Evolutionary conservation across 2,113 vertebrate genomes (phyloP), one percentile per base, ranked within the genome.

Genomic region (Lophotis ruficrista): DNA sequence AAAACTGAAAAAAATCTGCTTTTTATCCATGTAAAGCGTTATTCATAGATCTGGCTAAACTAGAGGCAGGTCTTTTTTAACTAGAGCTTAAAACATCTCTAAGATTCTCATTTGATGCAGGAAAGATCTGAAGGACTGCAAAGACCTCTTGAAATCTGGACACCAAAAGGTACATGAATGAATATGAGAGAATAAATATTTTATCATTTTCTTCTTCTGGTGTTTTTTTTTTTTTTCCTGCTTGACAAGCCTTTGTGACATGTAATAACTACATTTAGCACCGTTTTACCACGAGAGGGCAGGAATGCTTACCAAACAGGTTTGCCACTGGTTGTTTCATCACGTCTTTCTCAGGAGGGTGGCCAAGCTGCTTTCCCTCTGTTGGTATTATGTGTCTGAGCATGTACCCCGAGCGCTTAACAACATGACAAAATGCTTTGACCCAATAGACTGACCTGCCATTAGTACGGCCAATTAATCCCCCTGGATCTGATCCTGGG

Each of bases 251-350:
- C 13, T n/a, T 3, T 1, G 21, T 17, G 54, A n/a, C 16, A 13
- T 2, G 13, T 2, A 56, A 17, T 24, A 33, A 87, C 25, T 79
- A 68, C 70, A 38, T 64, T 64, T 71, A 66, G 41, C 79, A 31
- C n/a, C 22, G 35, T 82, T 88, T 83, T 88, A 91, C 97, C 96
- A 96, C 97, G 31, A 97, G 97, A 97, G 96, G 97, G 96, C 96
- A 96, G 91, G 77, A 94, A 93, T 41, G 94, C 43, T 93, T 83
- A 91, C 80, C 75, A 65, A 96, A 96, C 77, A 64, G n/a, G 4
- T 56, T 79, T 83, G n/a, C 84, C 71, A 75, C 35, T 10, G 4
- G 58, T 9, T 69, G 50, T 66, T 93, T 83, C 77, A 43, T 45
- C 30, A 24, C 28, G 13, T 72, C 41, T 62, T 61, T 66, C 35